These are phyloP conservation scores for Acleris laterana DNA, from an alignment of 2,888 invertebrate genomes.

Conservation along the genomic window DNA sequence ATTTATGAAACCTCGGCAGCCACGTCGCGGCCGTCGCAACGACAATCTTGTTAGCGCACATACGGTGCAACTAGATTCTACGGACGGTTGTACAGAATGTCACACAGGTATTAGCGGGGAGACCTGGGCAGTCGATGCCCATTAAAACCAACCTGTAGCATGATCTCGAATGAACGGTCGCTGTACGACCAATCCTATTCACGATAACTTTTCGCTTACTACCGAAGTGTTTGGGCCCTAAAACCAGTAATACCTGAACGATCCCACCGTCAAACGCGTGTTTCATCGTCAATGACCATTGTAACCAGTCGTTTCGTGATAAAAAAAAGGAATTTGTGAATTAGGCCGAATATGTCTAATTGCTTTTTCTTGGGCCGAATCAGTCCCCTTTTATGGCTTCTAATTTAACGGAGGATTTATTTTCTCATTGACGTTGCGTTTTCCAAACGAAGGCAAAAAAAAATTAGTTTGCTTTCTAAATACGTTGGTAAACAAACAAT, in stretches of 20 bases:
- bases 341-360: not conserved
- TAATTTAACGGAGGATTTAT: conserved; percentile 18
- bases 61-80: no score
- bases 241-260: not conserved
- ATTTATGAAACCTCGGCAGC: conserved; percentile 5
- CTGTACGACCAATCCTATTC: no score
- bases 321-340: not conserved
- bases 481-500: no score
- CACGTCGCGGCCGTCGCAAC: no score
- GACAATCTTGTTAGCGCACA: not conserved
- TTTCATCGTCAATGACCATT: not conserved
- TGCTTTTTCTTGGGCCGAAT: conserved; percentile 9
- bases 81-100: no score
- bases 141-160: no score
- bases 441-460: not conserved
- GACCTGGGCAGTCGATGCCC: no score
- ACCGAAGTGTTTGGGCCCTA: no score
- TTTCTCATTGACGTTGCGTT: not conserved
- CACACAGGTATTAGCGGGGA: no score
- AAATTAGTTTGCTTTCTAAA: no score
- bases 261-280: conserved; percentile 21
- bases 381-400: conserved; percentile 8
- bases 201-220: no score
- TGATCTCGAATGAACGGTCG: no score
- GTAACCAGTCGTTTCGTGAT: not conserved